Evolutionary conservation across 2,888 invertebrate genomes (phyloP), one percentile per base, ranked within the genome.

Genomic region (Tiliacea citrago): DNA sequence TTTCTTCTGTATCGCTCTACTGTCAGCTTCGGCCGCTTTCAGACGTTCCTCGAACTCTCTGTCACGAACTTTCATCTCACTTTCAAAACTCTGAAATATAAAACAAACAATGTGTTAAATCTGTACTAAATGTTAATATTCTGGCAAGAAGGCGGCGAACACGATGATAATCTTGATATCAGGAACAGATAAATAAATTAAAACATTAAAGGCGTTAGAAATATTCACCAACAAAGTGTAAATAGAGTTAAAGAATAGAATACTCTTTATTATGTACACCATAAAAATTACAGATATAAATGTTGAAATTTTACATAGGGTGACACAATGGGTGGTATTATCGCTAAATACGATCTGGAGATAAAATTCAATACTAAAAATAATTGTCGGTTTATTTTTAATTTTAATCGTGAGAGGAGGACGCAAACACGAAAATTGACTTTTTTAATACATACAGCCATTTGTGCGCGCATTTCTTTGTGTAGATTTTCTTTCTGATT

Each of bases 391-490:
- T n/a, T n/a, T 12, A 16, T 16, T 47, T 16, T 29, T 16, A 29
- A 29, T 57, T 57, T 57, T 2, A 55, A 57, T 24, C 55, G 24
- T 24, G n/a, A 12, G 53, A 53, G 5, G 0, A n/a, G n/a, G 6
- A 13, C 53, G n/a, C n/a, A 24, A 12, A 53, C 24, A 13, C 24
- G 7, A 13, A 24, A 24, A 55, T 29, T 1, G 1, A 16, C 8
- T 57, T 18, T 18, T 57, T n/a, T 0, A 45, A 61, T 61, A 91
- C 94, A 81, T 80, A 96, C 96, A 79, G 91, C 88, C 6, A 96
- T 81, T 80, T 97, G 95, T 3, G 90, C 84, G 16, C 92, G 91
- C 71, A 95, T 95, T 77, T 96, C 96, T 60, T 93, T 94, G n/a
- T 95, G 95, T 35, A 95, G 76, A 45, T 87, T 89, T 3, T 95